Evolutionary conservation across 2,888 invertebrate species (phyloP).

Genomic region (Tribolium freemani): DNA sequence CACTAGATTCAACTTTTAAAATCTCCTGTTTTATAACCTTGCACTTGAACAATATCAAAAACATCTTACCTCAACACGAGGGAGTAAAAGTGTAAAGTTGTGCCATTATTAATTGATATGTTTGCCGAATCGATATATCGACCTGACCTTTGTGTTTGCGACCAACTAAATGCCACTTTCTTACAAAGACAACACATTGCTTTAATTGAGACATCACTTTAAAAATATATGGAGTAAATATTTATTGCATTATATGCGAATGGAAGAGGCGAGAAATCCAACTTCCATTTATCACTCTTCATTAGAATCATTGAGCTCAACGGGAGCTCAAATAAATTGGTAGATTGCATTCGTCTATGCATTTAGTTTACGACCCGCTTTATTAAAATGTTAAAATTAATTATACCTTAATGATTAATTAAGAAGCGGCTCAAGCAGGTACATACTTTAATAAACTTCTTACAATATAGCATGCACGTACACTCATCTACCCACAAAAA

Average conservation of each 20-base stretch:
- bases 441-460: not conserved
- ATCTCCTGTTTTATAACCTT: slow-evolving; percentile 2
- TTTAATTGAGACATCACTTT: not conserved
- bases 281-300: not conserved
- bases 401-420: slow-evolving; percentile 11
- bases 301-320: slow-evolving; percentile 3
- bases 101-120: slow-evolving; percentile 30
- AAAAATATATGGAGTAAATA: not conserved
- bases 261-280: not conserved
- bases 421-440: not conserved
- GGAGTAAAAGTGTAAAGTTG: slow-evolving; percentile 26
- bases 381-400: slow-evolving; percentile 22
- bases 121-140: slow-evolving; percentile 35
- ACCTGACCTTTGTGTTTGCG: slow-evolving; percentile 23
- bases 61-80: not conserved
- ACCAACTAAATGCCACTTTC: slow-evolving; percentile 5
- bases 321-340: not conserved
- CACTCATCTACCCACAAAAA: not conserved
- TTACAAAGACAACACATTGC: not conserved
- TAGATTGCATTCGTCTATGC: not conserved
- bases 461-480: not conserved
- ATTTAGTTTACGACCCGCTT: slow-evolving; percentile 10
- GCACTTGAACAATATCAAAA: slow-evolving; percentile 25
- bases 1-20: not conserved
- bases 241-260: not conserved